Evolutionary conservation across 2,888 invertebrate species (phyloP).

Genomic region (Holacanthella duospinosa): DNA sequence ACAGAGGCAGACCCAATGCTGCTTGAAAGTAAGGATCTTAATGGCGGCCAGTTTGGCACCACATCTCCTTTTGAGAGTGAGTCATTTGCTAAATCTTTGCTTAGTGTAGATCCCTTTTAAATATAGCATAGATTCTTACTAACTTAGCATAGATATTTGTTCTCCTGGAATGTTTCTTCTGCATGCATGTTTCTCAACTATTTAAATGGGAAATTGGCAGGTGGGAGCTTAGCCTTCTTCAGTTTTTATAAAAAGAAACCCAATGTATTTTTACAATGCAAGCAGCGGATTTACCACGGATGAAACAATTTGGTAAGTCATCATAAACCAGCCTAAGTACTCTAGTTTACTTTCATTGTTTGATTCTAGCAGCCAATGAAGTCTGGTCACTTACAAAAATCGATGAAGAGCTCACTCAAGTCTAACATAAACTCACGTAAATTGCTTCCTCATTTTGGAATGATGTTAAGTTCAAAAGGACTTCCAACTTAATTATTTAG

Average conservation of each 20-base stretch:
- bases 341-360: no score
- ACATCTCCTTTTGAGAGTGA: slow-evolving; percentile 2
- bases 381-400: slow-evolving; percentile 22
- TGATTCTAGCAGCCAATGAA: slow-evolving; percentile 21
- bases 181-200: no score
- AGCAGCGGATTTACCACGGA: slow-evolving; percentile 7
- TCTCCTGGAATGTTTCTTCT: no score
- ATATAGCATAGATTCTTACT: not conserved
- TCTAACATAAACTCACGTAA: not conserved
- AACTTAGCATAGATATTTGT: not conserved
- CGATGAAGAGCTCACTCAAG: slow-evolving; percentile 19
- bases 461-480: not conserved
- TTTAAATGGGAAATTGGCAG: no score
- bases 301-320: slow-evolving; percentile 8
- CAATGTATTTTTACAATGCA: slow-evolving; percentile 7
- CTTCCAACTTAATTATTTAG: no score
- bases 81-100: not conserved
- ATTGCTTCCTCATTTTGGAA: not conserved
- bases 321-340: not conserved
- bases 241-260: not conserved
- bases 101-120: not conserved
- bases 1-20: slow-evolving; percentile 8
- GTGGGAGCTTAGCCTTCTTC: not conserved
- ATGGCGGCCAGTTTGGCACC: slow-evolving; percentile 6
- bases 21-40: slow-evolving; percentile 2